Evolutionary conservation across 2,113 vertebrate genomes (phyloP).

Genomic region (Eidolon helvum): DNA sequence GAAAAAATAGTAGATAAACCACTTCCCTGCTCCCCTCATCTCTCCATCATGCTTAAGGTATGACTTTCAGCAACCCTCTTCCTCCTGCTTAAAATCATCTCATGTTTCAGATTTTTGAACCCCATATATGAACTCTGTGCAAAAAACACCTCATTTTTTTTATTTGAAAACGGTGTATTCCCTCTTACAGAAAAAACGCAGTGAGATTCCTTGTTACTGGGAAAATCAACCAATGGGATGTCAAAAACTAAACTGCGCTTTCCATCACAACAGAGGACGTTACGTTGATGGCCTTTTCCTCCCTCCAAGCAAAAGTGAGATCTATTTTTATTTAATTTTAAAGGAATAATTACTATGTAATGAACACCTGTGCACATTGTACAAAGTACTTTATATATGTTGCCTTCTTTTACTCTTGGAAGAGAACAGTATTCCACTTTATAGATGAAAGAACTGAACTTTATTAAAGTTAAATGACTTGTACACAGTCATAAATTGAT

Average conservation of each 20-base stretch:
- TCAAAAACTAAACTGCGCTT: conserved; percentile 96
- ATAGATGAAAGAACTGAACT: neutral
- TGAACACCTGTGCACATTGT: neutral
- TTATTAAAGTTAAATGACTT: neutral
- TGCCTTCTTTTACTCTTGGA: neutral
- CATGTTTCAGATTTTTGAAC: neutral
- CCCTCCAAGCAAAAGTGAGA: conserved; percentile 91
- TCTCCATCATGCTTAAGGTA: neutral
- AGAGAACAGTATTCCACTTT: neutral
- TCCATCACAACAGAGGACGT: conserved; percentile 92
- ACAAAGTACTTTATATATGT: neutral
- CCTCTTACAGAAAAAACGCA: conserved; percentile 91
- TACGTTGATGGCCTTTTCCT: conserved; percentile 90
- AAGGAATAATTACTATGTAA: conserved; percentile 8
- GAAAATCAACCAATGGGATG: conserved; percentile 95
- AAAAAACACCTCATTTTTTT: conserved; percentile 23
- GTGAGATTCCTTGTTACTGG: conserved; percentile 96
- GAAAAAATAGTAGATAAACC: neutral
- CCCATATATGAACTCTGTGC: neutral
- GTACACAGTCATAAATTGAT: neutral
- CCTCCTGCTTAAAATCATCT: neutral
- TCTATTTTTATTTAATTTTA: conserved; percentile 30
- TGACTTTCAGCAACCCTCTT: neutral
- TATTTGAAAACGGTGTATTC: neutral
- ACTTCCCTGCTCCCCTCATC: neutral